Conservation (phyloP, 2,797 vertebrate genomes). For the Rhynchotus rufescens region DNA sequence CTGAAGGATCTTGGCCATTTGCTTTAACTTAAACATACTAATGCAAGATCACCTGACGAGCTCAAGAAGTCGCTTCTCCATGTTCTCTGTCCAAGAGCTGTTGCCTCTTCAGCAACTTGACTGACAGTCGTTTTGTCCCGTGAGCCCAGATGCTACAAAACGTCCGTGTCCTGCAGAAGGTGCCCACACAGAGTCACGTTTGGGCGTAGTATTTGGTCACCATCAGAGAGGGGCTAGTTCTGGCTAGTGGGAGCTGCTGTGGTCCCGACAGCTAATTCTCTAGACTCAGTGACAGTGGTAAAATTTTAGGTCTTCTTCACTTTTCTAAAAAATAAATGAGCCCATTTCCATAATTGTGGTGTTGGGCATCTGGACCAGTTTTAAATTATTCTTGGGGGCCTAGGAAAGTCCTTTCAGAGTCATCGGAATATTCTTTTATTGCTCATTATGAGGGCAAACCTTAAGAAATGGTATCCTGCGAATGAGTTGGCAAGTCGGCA, state of each 20-base stretch:
- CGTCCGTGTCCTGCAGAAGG: neutral
- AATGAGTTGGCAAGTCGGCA: neutral
- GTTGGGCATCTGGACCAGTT: neutral
- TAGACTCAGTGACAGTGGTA: neutral
- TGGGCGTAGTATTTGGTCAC: rapidly evolving
- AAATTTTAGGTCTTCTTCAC: neutral
- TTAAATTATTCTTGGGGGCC: neutral
- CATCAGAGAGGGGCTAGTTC: neutral
- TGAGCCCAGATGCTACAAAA: rapidly evolving
- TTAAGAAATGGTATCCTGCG: neutral
- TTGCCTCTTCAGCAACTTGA: too few relatives aligned
- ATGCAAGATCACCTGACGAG: too few relatives aligned
- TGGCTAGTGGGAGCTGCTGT: neutral
- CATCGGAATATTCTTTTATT: neutral
- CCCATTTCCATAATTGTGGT: neutral
- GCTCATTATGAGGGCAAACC: neutral
- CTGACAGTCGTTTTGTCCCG: neutral
- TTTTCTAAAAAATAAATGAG: neutral
- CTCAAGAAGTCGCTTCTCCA: too few relatives aligned
- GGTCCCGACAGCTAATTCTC: neutral
- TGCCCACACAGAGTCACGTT: neutral
- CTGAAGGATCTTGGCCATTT: too few relatives aligned
- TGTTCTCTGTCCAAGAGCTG: too few relatives aligned
- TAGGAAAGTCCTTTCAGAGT: neutral
- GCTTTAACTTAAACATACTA: too few relatives aligned